Base-by-base conservation (phyloP, 2,888 invertebrate genomes). In the Schrankia costaestrigalis region DNA sequence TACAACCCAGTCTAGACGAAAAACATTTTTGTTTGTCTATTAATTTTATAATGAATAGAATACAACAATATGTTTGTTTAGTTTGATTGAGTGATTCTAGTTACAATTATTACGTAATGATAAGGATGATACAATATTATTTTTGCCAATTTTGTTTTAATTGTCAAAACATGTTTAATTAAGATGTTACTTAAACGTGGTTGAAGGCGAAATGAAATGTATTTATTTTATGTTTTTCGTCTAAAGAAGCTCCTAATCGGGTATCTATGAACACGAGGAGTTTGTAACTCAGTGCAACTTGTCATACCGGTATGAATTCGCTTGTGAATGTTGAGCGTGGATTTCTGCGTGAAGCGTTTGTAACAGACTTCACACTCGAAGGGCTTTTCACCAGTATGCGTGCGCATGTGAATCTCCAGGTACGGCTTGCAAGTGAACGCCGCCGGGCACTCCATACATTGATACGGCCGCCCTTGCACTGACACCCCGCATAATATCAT, bases 371-470 rank as follows among this genome's bases (percentile, higher is more conserved):
- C 85, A 75, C 89, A 89, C 80, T 89, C 83, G 83, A 87, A 89
- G 57, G 89, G 89, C 41, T 86, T 79, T 78, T 89, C 89, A 64
- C 88, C 88, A 31, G 87, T 84, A 79, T 89, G 85, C 45, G 90
- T 90, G 64, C 91, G 84, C 89, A 89, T 90, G 82, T 92, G 92
- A 44, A 91, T 89, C 80, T 89, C 89, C 78, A 90, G 80, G 78
- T 90, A 90, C 71, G 90, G 90, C 85, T 90, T 90, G 84, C 90
- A 89, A 55, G 89, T 89, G 78, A 90, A 90, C 72, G 89, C 89
- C 54, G 89, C 89, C 49, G 89, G 89, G 55, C 89, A 90, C 85
- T 89, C 87, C 78, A 78, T 78, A 71, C 90, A 90, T 69, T 88
- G 88, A 70, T 85, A 88, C 75, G 89, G 89, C 72, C 89, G 81